Evolutionary conservation across 2,113 vertebrate genomes (phyloP).

Genomic region (Notothenia rossii): DNA sequence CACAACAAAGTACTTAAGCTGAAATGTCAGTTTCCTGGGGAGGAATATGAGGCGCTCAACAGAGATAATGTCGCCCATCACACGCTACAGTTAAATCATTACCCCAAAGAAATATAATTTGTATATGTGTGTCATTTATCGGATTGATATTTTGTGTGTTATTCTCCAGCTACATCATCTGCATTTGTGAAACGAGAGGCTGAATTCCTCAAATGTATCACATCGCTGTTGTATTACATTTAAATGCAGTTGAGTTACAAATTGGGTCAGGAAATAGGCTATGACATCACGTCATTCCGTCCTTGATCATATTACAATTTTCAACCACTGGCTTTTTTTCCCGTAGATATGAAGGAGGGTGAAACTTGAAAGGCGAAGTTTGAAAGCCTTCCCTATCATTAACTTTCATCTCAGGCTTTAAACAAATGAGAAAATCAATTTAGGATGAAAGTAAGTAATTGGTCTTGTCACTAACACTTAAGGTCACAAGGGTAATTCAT

Average conservation of each 20-base stretch:
- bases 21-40: neutral
- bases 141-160: neutral
- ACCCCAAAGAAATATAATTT: neutral
- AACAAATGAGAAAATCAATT: conserved; percentile 69
- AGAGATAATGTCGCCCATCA: neutral
- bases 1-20: neutral
- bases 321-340: conserved; percentile 35
- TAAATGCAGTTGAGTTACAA: conserved; percentile 37
- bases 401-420: conserved; percentile 61
- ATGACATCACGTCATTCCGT: conserved; percentile 24
- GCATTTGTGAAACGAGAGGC: conserved; percentile 4
- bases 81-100: neutral
- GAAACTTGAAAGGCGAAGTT: conserved; percentile 64
- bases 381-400: conserved; percentile 62
- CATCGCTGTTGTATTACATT: neutral
- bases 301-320: conserved; percentile 55
- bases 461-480: conserved; percentile 63
- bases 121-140: neutral
- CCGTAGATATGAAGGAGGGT: conserved; percentile 62
- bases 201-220: neutral
- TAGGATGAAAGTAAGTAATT: conserved; percentile 68
- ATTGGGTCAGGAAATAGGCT: conserved; percentile 48
- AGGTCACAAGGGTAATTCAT: conserved; percentile 71
- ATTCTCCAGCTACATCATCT: neutral
- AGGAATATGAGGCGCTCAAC: conserved; percentile 3